Conservation (phyloP, 2,113 vertebrate species). For the Ahaetulla prasina region DNA sequence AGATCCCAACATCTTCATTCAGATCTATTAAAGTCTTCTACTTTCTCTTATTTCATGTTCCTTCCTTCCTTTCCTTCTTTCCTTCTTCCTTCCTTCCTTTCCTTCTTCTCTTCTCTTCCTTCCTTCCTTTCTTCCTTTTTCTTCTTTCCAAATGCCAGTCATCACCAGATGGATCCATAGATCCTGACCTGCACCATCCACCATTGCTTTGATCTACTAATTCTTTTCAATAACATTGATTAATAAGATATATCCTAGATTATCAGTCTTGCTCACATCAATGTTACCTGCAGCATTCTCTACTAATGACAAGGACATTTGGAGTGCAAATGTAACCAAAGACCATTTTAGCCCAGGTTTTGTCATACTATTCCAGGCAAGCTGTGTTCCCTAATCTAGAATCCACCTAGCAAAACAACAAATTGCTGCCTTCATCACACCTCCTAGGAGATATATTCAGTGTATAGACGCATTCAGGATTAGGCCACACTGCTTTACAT, state of each 20-base stretch:
- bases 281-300: not conserved
- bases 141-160: not conserved
- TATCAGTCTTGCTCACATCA: not conserved
- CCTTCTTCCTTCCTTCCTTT: not conserved
- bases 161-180: not conserved
- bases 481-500: not conserved
- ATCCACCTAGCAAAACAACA: not conserved
- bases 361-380: not conserved
- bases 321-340: not conserved
- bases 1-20: not conserved
- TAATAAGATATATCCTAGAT: not conserved
- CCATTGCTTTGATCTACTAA: not conserved
- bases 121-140: not conserved
- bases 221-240: not conserved
- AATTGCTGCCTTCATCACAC: not conserved
- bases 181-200: not conserved
- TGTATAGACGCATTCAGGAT: not conserved
- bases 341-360: not conserved
- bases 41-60: fast-evolving
- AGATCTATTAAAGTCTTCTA: not conserved
- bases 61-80: not conserved
- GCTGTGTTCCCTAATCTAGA: not conserved
- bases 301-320: not conserved
- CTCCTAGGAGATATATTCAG: not conserved
- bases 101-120: fast-evolving